Conservation (phyloP, 2,797 vertebrate genomes). For the Mallotus villosus region DNA sequence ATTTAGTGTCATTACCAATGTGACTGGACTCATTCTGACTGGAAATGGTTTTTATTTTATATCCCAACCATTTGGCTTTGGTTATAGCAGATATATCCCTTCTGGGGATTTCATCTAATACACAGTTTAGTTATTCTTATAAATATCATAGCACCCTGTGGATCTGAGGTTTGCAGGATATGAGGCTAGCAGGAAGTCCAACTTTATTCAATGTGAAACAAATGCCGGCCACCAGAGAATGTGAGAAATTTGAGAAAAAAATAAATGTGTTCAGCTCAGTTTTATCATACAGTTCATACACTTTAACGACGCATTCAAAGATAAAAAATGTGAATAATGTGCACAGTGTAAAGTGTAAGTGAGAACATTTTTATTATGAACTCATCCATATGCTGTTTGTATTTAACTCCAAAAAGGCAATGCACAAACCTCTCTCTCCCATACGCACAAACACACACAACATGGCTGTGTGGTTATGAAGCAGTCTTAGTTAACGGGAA, state of each 20-base stretch:
- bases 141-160: conserved; percentile 50
- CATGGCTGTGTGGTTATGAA: conserved; percentile 29
- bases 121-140: conserved; percentile 45
- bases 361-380: too few species aligned
- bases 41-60: conserved; percentile 45
- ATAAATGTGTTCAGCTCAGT: neutral
- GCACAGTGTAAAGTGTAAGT: too few species aligned
- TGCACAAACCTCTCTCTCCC: neutral
- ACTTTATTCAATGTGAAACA: conserved; percentile 43
- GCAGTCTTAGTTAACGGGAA: conserved; percentile 50
- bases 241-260: neutral
- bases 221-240: conserved; percentile 28
- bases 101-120: conserved; percentile 50
- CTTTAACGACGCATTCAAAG: neutral
- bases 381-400: too few species aligned
- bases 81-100: conserved; percentile 35
- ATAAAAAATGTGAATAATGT: neutral
- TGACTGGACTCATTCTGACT: too few species aligned
- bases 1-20: too few species aligned
- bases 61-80: conserved; percentile 35
- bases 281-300: neutral
- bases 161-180: conserved; percentile 36
- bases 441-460: neutral
- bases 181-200: conserved; percentile 29
- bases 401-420: too few species aligned